Percentiles rank a stretch among this genome's conserved stretches.
Evolutionary conservation across 2,113 vertebrate genomes (phyloP).

Genomic region (Sylvia atricapilla): DNA sequence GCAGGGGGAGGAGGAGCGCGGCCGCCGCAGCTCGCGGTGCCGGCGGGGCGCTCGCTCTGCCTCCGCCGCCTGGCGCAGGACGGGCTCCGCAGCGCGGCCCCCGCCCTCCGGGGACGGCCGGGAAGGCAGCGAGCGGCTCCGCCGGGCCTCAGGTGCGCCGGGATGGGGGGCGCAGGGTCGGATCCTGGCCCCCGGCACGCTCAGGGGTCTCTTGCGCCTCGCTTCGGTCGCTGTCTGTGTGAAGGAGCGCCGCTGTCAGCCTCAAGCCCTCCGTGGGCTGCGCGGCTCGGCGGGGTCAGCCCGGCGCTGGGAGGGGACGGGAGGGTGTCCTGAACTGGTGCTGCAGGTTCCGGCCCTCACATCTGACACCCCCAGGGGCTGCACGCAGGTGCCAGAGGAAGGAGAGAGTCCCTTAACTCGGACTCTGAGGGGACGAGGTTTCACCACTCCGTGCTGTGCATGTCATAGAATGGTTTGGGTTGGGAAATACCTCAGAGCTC

Average conservation of each 20-base stretch:
- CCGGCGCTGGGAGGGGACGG: accelerated
- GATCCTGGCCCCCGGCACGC: neutral
- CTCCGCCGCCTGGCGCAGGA: conserved; percentile 69
- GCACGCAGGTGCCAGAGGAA: neutral
- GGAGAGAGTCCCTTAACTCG: neutral
- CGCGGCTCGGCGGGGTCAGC: no score
- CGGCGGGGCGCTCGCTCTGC: conserved; percentile 57
- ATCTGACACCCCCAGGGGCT: neutral
- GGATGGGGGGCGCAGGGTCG: neutral
- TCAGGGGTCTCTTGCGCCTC: neutral
- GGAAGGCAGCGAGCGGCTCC: neutral
- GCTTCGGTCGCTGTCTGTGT: neutral
- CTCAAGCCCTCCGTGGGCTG: accelerated
- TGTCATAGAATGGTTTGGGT: neutral
- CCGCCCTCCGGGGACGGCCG: neutral
- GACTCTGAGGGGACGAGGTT: neutral
- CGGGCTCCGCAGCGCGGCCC: conserved; percentile 58
- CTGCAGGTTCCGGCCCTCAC: neutral
- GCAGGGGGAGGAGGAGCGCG: neutral
- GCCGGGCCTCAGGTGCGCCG: neutral
- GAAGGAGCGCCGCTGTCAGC: neutral
- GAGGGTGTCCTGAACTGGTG: accelerated
- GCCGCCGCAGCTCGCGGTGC: conserved; percentile 46
- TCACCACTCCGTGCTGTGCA: accelerated
- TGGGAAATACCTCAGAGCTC: neutral